Evolutionary conservation across 1,140 invertebrate genomes (phyloP).

Genomic region (Zaprionus nigranus): DNA sequence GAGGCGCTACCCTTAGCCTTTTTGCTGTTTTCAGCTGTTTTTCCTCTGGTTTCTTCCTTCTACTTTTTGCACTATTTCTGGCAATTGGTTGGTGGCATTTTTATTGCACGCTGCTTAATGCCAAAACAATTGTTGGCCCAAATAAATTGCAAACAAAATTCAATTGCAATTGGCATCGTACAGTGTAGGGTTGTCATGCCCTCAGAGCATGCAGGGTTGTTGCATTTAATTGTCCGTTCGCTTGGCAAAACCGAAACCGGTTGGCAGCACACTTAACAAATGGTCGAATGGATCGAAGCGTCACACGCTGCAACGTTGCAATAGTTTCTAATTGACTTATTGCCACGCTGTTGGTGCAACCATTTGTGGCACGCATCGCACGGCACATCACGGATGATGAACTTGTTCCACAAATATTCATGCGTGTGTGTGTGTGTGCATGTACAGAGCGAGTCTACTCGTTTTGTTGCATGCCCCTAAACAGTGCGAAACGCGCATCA

Average conservation of each 20-base stretch:
- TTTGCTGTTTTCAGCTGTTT: not conserved
- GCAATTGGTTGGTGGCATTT: conserved; percentile 27
- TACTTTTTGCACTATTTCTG: not conserved
- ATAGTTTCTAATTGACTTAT: conserved; percentile 47
- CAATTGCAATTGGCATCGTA: conserved; percentile 44
- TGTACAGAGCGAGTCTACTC: not conserved
- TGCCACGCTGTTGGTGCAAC: conserved; percentile 35
- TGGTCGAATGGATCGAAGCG: conserved; percentile 3
- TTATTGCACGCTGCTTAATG: conserved; percentile 60
- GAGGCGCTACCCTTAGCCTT: conserved; percentile 18
- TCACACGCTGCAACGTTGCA: conserved; percentile 21
- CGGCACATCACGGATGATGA: conserved; percentile 9
- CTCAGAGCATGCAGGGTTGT: not conserved
- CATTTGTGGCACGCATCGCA: conserved; percentile 42
- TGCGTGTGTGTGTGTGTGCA: not conserved
- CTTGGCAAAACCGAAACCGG: not conserved
- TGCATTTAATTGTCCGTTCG: conserved; percentile 4
- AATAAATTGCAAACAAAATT: conserved; percentile 61
- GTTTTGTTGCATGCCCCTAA: conserved; percentile 1
- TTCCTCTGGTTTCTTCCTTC: not conserved
- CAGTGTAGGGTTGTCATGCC: not conserved
- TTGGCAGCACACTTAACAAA: conserved; percentile 23
- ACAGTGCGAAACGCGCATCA: conserved; percentile 8
- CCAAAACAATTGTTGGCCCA: conserved; percentile 75
- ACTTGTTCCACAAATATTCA: conserved; percentile 5